A percentile compares a stretch with the other conserved stretches of the same genome.
These are phyloP conservation scores for Trachymyrmex septentrionalis DNA, from an alignment of 1,140 invertebrate genomes.

Conservation along the genomic window DNA sequence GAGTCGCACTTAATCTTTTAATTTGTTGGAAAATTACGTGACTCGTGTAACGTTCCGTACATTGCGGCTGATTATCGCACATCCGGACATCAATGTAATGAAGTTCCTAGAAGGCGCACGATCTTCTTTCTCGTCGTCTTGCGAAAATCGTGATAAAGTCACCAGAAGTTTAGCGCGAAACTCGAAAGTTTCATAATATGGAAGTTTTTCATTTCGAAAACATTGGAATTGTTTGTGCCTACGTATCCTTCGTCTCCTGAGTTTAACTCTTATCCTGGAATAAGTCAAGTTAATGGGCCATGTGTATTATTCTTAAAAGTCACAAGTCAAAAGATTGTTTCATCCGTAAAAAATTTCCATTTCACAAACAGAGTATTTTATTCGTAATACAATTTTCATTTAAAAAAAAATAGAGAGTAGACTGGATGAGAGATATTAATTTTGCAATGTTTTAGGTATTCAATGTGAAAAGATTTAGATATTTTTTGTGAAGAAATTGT, in stretches of 20 bases:
- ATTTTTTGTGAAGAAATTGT: not conserved
- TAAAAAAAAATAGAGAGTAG: not conserved
- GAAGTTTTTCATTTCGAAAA: constrained; percentile 33
- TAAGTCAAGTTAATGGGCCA: not conserved
- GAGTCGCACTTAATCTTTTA: constrained; percentile 15
- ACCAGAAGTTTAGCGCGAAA: not conserved
- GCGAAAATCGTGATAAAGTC: constrained; percentile 9
- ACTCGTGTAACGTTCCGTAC: constrained; percentile 4
- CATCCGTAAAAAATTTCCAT: constrained; percentile 3
- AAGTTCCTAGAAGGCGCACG: not conserved
- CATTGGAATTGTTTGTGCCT: not conserved
- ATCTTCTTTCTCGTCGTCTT: constrained; percentile 18
- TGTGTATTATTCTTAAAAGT: not conserved
- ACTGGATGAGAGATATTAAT: not conserved
- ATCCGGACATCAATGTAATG: not conserved
- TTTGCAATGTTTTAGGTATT: not conserved
- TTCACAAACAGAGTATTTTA: too few relatives aligned
- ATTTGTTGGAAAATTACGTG: constrained; percentile 56
- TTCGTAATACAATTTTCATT: too few relatives aligned
- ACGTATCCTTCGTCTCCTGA: not conserved
- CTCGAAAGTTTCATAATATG: not conserved
- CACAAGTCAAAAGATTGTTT: not conserved
- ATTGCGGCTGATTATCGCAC: not conserved
- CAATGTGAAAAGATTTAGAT: not conserved
- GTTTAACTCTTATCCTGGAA: not conserved